Conservation (phyloP, 2,113 vertebrate species). For the Hypocryptadius cinnamomeus region DNA sequence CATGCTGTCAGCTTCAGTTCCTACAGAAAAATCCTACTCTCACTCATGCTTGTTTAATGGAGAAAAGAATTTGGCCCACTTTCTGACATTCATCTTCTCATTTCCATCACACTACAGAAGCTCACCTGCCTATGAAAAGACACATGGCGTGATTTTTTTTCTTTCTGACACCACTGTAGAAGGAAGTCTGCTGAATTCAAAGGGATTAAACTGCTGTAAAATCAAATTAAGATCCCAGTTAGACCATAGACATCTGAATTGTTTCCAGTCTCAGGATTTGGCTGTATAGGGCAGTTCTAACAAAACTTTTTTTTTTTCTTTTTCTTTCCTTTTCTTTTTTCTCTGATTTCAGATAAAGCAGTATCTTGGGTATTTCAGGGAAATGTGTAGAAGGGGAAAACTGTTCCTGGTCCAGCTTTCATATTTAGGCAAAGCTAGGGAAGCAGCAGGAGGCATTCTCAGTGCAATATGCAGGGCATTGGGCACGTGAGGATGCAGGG, state of each 20-base stretch:
- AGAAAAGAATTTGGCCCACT: conserved; percentile 61
- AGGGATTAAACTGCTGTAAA: conserved; percentile 58
- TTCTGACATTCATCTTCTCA: conserved; percentile 60
- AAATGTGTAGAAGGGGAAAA: background rate
- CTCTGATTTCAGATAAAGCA: background rate
- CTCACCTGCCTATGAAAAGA: conserved; percentile 58
- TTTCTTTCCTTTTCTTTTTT: background rate
- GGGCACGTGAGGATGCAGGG: background rate
- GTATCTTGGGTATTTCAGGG: background rate
- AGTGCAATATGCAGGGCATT: background rate
- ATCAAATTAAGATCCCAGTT: conserved; percentile 52
- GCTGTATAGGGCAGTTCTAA: background rate
- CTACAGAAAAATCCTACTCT: conserved; percentile 54
- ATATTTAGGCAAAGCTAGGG: background rate
- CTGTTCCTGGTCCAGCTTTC: background rate
- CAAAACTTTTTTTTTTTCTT: background rate
- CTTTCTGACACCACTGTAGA: conserved; percentile 44
- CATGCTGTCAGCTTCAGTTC: conserved; percentile 61
- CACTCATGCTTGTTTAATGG: conserved; percentile 33
- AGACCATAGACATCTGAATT: conserved; percentile 45
- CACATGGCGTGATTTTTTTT: conserved; percentile 33
- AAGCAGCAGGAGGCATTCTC: background rate
- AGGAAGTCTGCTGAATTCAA: conserved; percentile 41
- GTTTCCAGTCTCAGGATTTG: conserved; percentile 47
- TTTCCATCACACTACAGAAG: conserved; percentile 63